Evolutionary conservation across 1,140 invertebrate species (phyloP), one percentile per base, ranked within the genome.

Genomic region (Myzus persicae): DNA sequence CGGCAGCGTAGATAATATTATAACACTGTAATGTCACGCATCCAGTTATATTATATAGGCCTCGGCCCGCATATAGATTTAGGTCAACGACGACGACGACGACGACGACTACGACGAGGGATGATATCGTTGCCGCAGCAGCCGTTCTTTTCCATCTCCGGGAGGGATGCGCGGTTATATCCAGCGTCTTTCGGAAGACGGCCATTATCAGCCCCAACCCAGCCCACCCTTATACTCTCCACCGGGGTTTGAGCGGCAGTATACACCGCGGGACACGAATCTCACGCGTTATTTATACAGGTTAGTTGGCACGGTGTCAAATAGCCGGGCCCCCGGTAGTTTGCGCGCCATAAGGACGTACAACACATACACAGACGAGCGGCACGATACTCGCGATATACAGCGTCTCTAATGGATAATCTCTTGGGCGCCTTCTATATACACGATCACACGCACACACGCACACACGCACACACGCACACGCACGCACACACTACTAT

Each of bases 231-330:
- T 18, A 36, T 6, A 38, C 81, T n/a, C 36, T 18, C n/a, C 2
- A 2, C 81, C 81, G 36, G 36, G 14, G 14, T 42, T 44, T 18
- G 44, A 22, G 26, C 31, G 42, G 84, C 84, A 1, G 44, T 20
- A 44, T 36, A 81, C 67, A 91, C 54, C 90, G 90, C 59, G 67
- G 90, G 59, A 91, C 38, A n/a, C 90, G 67, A 67, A 76, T 82
- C 67, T 44, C 67, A 24, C 46, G 91, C 91, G 76, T 92, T 92
- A 92, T 92, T 92, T 92, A 92, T 92, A 92, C 91, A 92, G 76
- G 91, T 85, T 93, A 93, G 91, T 51, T 93, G 91, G 91, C 91
- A 40, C 76, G 46, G n/a, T 84, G 81, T 93, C 91, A 93, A 85
- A 93, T 54, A 42, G 24, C 91, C n/a, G 46, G 22, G 91, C 46